phyloP scores from a whole-genome alignment of 2,888 invertebrate species.

The Melanchra persicariae region DNA sequence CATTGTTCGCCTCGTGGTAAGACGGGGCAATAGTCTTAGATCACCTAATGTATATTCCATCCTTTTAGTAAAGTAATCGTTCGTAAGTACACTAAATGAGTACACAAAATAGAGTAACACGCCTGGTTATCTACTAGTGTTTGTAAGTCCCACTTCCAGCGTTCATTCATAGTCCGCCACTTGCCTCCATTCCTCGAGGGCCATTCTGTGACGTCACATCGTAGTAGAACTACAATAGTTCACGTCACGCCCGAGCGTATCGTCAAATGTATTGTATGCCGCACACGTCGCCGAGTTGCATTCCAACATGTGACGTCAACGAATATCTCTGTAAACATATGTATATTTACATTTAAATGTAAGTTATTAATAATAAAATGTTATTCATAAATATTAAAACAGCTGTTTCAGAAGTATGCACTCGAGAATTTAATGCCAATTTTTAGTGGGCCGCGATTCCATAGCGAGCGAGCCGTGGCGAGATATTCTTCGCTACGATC shows the following conservation, averaged over 20 bases:
- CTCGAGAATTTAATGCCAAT: slow-evolving; percentile 82
- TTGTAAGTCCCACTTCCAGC: slow-evolving; percentile 83
- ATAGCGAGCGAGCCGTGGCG: slow-evolving; percentile 62
- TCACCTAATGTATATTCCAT: slow-evolving; percentile 91
- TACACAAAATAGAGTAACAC: slow-evolving; percentile 84
- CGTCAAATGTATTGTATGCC: slow-evolving; percentile 29
- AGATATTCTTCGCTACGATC: slow-evolving; percentile 18
- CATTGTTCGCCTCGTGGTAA: slow-evolving; percentile 72
- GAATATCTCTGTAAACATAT: slow-evolving; percentile 76
- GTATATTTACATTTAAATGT: slow-evolving; percentile 84
- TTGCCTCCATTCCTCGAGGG: slow-evolving; percentile 81
- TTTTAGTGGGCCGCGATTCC: slow-evolving; percentile 72
- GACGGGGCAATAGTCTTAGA: slow-evolving; percentile 81
- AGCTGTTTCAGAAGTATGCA: slow-evolving; percentile 81
- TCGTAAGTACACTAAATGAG: slow-evolving; percentile 87
- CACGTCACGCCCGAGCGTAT: slow-evolving; percentile 31
- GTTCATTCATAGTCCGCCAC: slow-evolving; percentile 81
- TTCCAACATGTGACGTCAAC: slow-evolving; percentile 58
- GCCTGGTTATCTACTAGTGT: slow-evolving; percentile 85
- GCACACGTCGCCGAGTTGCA: slow-evolving; percentile 27
- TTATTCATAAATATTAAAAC: slow-evolving; percentile 75
- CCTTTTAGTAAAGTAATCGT: slow-evolving; percentile 86
- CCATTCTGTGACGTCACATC: slow-evolving; percentile 62
- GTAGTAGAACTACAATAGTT: slow-evolving; percentile 27
- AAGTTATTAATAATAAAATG: slow-evolving; percentile 77